Evolutionary conservation across 2,888 invertebrate genomes (phyloP).

Genomic region (Epiblema foenella): DNA sequence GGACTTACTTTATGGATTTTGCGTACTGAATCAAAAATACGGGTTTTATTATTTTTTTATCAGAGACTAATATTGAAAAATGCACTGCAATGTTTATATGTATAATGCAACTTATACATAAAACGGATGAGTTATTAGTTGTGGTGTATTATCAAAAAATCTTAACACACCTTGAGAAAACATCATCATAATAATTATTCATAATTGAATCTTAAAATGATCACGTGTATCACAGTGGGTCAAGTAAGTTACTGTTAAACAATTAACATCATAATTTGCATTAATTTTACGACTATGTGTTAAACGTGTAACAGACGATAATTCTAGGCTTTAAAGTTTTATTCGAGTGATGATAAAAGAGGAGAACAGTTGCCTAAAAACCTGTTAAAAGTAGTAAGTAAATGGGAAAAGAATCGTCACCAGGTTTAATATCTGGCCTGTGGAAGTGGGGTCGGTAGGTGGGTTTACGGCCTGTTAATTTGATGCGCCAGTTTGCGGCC

Average conservation of each 20-base stretch:
- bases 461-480: too few relatives aligned
- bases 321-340: conserved; percentile 34
- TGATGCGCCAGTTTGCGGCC: too few relatives aligned
- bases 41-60: too few relatives aligned
- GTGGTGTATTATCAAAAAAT: not conserved
- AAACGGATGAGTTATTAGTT: not conserved
- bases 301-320: conserved; percentile 25
- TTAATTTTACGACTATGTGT: conserved; percentile 47
- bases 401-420: too few relatives aligned
- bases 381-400: too few relatives aligned
- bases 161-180: conserved; percentile 1
- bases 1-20: too few relatives aligned
- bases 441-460: too few relatives aligned
- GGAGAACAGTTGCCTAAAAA: not conserved
- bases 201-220: conserved; percentile 14
- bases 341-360: conserved; percentile 10
- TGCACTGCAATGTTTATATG: too few relatives aligned
- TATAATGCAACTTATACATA: not conserved
- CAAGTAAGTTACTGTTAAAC: conserved; percentile 40
- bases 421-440: too few relatives aligned
- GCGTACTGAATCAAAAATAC: too few relatives aligned
- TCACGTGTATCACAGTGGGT: conserved; percentile 5
- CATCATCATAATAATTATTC: conserved; percentile 10
- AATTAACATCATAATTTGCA: conserved; percentile 51
- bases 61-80: too few relatives aligned